Conservation (phyloP, 2,888 invertebrate species). For the Seladonia tumulorum region DNA sequence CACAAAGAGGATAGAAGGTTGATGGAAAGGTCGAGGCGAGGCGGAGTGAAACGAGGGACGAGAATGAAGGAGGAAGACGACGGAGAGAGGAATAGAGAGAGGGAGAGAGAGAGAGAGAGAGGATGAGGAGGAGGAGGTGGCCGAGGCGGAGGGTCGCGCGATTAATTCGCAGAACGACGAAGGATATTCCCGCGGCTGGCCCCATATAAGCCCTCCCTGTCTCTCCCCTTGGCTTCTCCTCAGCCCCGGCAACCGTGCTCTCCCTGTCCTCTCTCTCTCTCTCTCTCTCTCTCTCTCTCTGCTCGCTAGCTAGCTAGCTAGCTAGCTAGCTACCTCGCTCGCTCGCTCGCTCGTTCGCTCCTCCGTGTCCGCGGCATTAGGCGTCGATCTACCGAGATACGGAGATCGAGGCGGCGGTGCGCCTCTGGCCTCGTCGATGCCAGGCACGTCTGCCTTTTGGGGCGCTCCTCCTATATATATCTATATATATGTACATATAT, state of each 20-base stretch:
- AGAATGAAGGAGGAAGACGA: constrained; percentile 15
- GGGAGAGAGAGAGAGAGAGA: background rate
- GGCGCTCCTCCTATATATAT: constrained; percentile 64
- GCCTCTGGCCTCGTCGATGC: constrained; percentile 79
- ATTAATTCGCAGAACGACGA: constrained; percentile 80
- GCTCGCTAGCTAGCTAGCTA: background rate
- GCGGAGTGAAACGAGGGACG: constrained; percentile 44
- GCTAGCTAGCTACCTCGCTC: background rate
- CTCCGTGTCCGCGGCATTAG: constrained; percentile 77
- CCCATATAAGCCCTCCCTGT: constrained; percentile 68
- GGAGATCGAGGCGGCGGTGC: constrained; percentile 74
- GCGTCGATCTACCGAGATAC: constrained; percentile 80
- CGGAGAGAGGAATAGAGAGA: constrained; percentile 23
- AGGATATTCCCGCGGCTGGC: constrained; percentile 77
- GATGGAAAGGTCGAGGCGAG: constrained; percentile 70
- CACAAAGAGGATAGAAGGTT: constrained; percentile 70
- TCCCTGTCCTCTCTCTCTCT: constrained; percentile 36
- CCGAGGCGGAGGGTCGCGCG: constrained; percentile 71
- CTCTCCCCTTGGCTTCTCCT: constrained; percentile 33
- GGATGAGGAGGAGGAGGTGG: constrained; percentile 39
- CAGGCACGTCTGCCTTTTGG: constrained; percentile 83
- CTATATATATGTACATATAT: background rate
- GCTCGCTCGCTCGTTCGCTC: constrained; percentile 9
- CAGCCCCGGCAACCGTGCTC: constrained; percentile 28
- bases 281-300: background rate